Conservation (phyloP, 1,140 invertebrate genomes). For the Orius insidiosus region DNA sequence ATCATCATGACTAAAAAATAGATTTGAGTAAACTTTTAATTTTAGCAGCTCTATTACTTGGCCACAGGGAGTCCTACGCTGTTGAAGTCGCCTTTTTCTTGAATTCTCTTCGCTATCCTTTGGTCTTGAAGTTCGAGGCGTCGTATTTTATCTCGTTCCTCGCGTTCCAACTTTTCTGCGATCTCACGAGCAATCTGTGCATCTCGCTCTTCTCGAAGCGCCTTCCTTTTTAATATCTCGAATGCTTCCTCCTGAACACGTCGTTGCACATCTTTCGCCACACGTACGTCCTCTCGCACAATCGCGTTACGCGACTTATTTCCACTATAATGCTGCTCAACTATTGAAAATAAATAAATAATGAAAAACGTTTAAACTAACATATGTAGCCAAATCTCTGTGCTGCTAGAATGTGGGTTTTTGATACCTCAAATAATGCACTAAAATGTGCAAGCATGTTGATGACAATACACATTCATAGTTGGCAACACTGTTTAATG, state of each 20-base stretch:
- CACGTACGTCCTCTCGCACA: conserved; percentile 73
- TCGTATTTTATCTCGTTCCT: conserved; percentile 35
- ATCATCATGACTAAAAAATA: neutral
- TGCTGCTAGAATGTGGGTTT: neutral
- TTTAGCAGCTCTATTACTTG: too few relatives aligned
- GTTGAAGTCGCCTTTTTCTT: conserved; percentile 20
- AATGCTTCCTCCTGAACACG: conserved; percentile 47
- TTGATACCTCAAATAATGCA: too few relatives aligned
- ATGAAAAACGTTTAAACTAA: too few relatives aligned
- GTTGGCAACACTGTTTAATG: too few relatives aligned
- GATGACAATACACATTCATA: too few relatives aligned
- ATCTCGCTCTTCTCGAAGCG: conserved; percentile 48
- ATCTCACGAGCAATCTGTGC: conserved; percentile 42
- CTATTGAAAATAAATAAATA: conserved; percentile 27
- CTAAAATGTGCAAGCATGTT: too few relatives aligned
- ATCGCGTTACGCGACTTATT: conserved; percentile 75
- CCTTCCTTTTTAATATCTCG: conserved; percentile 7
- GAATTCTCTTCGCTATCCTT: conserved; percentile 24
- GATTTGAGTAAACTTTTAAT: too few relatives aligned
- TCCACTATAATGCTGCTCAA: conserved; percentile 62
- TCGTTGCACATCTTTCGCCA: conserved; percentile 64
- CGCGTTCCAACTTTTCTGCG: conserved; percentile 40
- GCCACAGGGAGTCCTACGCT: conserved; percentile 18
- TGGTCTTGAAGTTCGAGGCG: conserved; percentile 28
- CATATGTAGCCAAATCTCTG: too few relatives aligned